Evolutionary conservation across 2,113 vertebrate species (phyloP), one percentile per base, ranked within the genome.

Genomic region (Pholis gunnellus): DNA sequence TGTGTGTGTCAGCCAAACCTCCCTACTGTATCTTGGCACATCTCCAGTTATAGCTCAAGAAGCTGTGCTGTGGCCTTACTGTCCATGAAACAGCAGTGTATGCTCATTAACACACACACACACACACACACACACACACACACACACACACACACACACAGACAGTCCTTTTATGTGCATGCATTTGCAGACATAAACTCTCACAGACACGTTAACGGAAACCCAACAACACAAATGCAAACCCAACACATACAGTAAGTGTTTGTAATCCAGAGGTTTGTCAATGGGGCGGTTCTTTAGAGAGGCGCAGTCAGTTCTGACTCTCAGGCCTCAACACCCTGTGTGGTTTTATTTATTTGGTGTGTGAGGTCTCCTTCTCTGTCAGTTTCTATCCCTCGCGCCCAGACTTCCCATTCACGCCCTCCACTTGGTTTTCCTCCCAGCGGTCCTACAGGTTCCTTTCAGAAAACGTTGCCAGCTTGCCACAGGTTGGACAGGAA

Each of bases 401-500:
- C 22, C 65, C 70, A 61, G 6, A 65, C 81, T 85, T 88, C 82
- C 78, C 74, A 75, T 91, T 88, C 88, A 88, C 72, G 15, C 75
- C 65, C 31, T 20, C 15, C 48, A 25, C 80, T 88, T 52, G 68
- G 76, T 81, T 87, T 68, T 63, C 54, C 79, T 90, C 64, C 72
- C 73, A 71, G 72, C 40, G 81, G 84, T 86, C 78, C 71, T 83
- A 83, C 80, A 79, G 70, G 63, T 86, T 82, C 59, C 52, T 86
- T 83, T 84, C 42, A 64, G 79, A 73, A 34, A 82, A 72, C 54
- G 81, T 38, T 84, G 81, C 90, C 81, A 87, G 77, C 81, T 84
- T 72, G 54, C 82, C 88, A 77, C 90, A 88, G 91, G 89, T 90
- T 85, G 69, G 73, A 90, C 88, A 89, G 89, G 85, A 94, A 91